phyloP scores from a whole-genome alignment of 2,797 vertebrate species.

The Vespertilio murinus region DNA sequence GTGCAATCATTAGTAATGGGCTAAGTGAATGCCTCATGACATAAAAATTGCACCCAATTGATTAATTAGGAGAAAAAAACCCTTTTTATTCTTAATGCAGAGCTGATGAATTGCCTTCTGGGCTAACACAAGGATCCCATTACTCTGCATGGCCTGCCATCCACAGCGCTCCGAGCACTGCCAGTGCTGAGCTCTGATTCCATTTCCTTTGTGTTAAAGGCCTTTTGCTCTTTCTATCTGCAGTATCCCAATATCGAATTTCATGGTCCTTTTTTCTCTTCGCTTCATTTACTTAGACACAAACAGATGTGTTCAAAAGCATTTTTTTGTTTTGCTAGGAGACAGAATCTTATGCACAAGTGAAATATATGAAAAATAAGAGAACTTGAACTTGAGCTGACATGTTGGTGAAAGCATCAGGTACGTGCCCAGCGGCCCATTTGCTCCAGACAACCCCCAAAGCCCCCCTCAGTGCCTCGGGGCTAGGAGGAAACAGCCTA shows the following conservation, averaged over 20 bases:
- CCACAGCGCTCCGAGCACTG: accelerated
- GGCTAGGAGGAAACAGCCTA: accelerated
- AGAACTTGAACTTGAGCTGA: not conserved
- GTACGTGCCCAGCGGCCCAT: accelerated
- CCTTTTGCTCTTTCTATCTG: not conserved
- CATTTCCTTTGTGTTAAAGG: not conserved
- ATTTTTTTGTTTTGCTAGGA: not conserved
- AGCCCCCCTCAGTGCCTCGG: accelerated
- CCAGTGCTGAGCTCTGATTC: not conserved
- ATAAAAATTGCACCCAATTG: not conserved
- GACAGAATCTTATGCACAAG: not conserved
- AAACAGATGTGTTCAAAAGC: not conserved
- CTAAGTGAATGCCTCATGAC: not conserved
- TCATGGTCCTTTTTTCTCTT: not conserved
- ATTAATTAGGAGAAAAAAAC: not conserved
- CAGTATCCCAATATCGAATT: not conserved
- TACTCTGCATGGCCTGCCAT: accelerated
- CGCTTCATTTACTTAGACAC: not conserved
- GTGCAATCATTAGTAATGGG: not conserved
- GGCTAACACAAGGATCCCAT: accelerated
- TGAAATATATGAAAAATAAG: not conserved
- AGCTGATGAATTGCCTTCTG: not conserved
- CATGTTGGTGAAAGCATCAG: accelerated
- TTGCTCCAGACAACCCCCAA: no score
- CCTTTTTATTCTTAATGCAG: not conserved